These are phyloP conservation scores for Machimus atricapillus DNA, from an alignment of 2,888 invertebrate species.

Conservation along the genomic window DNA sequence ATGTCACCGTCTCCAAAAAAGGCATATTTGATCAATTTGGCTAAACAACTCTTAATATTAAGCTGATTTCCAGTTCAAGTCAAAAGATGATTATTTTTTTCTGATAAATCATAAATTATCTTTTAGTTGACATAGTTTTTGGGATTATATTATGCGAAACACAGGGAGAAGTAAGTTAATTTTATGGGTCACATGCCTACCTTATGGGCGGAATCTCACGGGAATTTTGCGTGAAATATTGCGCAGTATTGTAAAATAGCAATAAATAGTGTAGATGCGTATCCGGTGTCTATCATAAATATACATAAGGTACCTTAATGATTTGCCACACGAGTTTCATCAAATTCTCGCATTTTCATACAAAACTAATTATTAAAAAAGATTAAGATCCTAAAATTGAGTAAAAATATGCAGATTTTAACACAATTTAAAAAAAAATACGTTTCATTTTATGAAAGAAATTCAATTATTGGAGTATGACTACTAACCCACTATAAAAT, in stretches of 20 bases:
- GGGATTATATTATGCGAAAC: background rate
- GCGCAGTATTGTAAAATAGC: background rate
- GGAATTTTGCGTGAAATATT: background rate
- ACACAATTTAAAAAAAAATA: too few relatives aligned
- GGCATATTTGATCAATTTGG: background rate
- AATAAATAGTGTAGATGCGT: background rate
- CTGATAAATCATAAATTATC: background rate
- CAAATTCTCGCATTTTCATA: background rate
- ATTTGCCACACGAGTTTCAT: background rate
- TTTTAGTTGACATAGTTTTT: background rate
- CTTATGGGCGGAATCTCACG: background rate
- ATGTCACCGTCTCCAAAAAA: background rate
- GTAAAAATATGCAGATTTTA: too few relatives aligned
- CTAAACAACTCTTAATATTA: background rate
- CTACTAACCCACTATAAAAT: too few relatives aligned
- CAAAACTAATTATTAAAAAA: background rate
- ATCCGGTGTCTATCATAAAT: background rate
- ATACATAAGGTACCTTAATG: background rate
- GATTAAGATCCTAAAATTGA: background rate
- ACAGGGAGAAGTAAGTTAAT: background rate
- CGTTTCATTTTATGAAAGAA: too few relatives aligned
- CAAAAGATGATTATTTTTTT: background rate
- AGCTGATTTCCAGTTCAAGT: background rate
- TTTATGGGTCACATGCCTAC: background rate
- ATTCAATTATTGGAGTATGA: too few relatives aligned